A percentile compares a stretch with the other conserved stretches of the same genome.
These are phyloP conservation scores for Sebastes minor DNA, from an alignment of 2,797 vertebrate genomes.

Conservation along the genomic window DNA sequence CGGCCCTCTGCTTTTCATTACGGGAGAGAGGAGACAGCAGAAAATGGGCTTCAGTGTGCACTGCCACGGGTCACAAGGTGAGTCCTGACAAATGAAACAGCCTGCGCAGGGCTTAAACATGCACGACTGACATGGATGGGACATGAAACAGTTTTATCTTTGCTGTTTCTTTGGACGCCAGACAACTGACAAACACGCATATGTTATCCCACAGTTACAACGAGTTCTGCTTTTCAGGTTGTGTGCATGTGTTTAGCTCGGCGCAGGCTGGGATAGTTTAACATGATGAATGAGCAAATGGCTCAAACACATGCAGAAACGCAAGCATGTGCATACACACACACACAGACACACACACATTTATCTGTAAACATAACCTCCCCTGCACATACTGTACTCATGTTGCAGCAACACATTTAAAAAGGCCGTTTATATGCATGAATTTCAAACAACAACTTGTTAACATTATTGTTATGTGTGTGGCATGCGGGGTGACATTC, in stretches of 20 bases:
- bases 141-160: conserved; percentile 22
- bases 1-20: conserved; percentile 69
- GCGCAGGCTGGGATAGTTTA: conserved; percentile 38
- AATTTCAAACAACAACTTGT: background rate
- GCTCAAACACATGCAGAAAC: conserved; percentile 30
- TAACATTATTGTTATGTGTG: background rate
- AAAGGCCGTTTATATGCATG: background rate
- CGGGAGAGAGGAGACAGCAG: conserved; percentile 45
- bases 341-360: background rate
- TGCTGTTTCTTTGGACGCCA: conserved; percentile 3
- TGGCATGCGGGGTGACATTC: background rate
- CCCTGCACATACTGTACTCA: background rate
- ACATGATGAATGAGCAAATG: conserved; percentile 65
- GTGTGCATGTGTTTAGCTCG: background rate
- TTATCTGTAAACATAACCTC: background rate
- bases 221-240: conserved; percentile 23
- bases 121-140: conserved; percentile 8
- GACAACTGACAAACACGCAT: conserved; percentile 7
- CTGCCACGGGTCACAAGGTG: conserved; percentile 51
- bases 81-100: conserved; percentile 47
- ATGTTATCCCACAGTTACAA: conserved; percentile 7
- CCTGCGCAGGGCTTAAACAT: conserved; percentile 9
- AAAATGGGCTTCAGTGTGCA: conserved; percentile 51
- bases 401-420: background rate
- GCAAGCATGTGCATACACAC: background rate